phyloP scores from a whole-genome alignment of 92 coral and sea anemone genomes.

The Umimayanthus chanpuru region DNA sequence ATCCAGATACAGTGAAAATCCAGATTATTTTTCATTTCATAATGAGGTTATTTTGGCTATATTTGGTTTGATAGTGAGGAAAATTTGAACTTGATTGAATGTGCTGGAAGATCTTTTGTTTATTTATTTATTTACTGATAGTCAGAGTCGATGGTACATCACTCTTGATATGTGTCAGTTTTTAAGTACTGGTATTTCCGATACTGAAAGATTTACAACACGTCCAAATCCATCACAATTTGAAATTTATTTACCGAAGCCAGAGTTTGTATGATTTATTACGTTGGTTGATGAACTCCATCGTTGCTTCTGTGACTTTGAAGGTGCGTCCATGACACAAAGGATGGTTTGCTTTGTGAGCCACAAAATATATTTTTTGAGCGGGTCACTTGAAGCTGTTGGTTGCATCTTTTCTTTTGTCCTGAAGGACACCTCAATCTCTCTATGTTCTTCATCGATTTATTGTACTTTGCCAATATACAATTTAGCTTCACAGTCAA shows the following conservation, averaged over 20 bases:
- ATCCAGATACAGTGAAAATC: conserved; percentile 11
- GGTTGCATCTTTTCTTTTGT: neutral
- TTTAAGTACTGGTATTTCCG: no score
- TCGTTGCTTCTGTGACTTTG: conserved; percentile 4
- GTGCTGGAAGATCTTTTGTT: conserved; percentile 9
- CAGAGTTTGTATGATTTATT: neutral
- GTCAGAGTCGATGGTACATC: no score
- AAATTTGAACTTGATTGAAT: conserved; percentile 24
- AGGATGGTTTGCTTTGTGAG: conserved; percentile 5
- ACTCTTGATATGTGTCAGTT: no score
- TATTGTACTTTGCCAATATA: neutral
- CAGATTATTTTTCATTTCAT: neutral
- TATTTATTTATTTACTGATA: no score
- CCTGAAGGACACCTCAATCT: neutral
- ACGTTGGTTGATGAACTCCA: conserved; percentile 13
- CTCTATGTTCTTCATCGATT: neutral
- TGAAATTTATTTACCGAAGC: no score
- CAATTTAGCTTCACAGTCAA: conserved; percentile 10
- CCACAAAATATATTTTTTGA: conserved; percentile 23
- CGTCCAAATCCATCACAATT: no score
- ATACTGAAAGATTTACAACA: no score
- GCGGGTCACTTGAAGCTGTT: conserved; percentile 24
- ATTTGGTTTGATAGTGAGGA: neutral
- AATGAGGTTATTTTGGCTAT: neutral
- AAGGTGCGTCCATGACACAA: conserved; percentile 22